phyloP scores from a whole-genome alignment of 2,113 vertebrate genomes.

The Glaucidium brasilianum region DNA sequence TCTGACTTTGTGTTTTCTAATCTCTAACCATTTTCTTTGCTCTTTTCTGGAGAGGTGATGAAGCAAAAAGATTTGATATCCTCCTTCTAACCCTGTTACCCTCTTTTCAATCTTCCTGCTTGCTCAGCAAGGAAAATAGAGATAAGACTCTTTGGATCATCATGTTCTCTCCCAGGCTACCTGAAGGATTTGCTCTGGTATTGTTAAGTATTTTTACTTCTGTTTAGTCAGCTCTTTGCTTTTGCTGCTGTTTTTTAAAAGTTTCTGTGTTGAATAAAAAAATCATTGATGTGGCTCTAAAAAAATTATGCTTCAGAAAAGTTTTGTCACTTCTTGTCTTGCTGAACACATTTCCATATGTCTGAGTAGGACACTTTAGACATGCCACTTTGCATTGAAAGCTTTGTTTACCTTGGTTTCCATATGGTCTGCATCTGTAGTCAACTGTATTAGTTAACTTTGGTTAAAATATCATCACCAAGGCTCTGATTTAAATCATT shows the following conservation, averaged over 20 bases:
- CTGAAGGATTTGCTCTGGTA: background rate
- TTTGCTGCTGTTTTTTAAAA: background rate
- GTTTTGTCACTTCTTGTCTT: background rate
- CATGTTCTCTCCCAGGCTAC: background rate
- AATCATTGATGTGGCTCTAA: background rate
- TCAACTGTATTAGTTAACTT: background rate
- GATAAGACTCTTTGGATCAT: background rate
- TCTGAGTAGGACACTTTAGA: background rate
- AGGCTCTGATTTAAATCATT: background rate
- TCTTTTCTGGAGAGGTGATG: constrained; percentile 6
- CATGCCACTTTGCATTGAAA: background rate
- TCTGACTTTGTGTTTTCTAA: constrained; percentile 25
- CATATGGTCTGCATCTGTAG: background rate
- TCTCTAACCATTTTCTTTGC: background rate
- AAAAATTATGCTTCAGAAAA: background rate
- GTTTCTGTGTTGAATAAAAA: background rate
- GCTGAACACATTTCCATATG: background rate
- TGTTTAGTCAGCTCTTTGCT: background rate
- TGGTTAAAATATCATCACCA: background rate
- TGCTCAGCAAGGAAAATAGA: background rate
- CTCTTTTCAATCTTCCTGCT: background rate
- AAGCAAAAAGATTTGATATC: background rate
- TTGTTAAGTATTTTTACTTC: background rate
- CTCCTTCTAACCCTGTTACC: background rate
- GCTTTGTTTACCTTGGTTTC: background rate